Percentiles rank a stretch among this genome's conserved stretches.
phyloP scores from a whole-genome alignment of 2,113 vertebrate genomes.

The Oceanodroma tethys region DNA sequence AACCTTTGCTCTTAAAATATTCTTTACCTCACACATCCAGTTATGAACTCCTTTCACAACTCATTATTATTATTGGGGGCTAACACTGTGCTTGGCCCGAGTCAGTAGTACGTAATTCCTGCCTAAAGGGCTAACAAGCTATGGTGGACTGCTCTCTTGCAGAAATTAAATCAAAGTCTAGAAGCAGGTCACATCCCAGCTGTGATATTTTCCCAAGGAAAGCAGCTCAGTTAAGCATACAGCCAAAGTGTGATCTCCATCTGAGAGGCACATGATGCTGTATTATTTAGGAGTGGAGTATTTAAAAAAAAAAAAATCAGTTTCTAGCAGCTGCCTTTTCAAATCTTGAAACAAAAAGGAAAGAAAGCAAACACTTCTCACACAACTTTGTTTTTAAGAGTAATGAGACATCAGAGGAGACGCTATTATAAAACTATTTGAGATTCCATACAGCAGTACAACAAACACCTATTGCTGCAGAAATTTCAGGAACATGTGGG shows the following conservation, averaged over 20 bases:
- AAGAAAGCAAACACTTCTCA: neutral
- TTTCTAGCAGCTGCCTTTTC: neutral
- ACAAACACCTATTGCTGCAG: neutral
- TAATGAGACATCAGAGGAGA: neutral
- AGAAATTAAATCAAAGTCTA: neutral
- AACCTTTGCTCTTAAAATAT: slow-evolving; percentile 20
- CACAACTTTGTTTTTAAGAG: neutral
- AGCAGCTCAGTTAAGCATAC: neutral
- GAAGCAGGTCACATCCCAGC: slow-evolving; percentile 28
- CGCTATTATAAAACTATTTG: neutral
- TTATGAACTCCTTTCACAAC: slow-evolving; percentile 35
- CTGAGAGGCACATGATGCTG: neutral
- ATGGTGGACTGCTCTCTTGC: neutral
- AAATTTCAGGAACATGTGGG: slow-evolving; percentile 15
- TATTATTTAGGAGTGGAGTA: neutral
- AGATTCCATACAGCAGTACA: neutral
- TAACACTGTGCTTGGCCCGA: neutral
- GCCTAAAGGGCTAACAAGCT: neutral
- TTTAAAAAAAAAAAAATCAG: neutral
- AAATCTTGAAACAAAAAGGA: neutral
- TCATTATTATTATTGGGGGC: slow-evolving; percentile 16
- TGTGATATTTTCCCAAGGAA: slow-evolving; percentile 47
- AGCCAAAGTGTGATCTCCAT: neutral
- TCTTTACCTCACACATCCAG: neutral
- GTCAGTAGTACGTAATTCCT: neutral